phyloP scores from a whole-genome alignment of 2,888 invertebrate genomes.

The Caenorhabditis sp. region DNA sequence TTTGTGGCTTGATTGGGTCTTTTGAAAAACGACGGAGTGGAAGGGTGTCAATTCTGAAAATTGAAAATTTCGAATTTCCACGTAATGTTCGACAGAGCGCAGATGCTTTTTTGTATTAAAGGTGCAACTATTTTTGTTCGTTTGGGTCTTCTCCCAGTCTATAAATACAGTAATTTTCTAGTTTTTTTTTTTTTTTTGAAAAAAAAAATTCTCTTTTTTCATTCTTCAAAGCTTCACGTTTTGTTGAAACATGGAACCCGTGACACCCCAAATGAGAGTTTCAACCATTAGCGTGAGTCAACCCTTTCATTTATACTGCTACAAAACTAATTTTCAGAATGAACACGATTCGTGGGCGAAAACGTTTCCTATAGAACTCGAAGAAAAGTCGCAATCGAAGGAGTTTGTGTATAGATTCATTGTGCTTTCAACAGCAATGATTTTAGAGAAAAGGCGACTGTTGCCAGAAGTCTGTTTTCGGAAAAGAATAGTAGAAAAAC shows the following conservation, averaged over 20 bases:
- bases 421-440: conserved; percentile 14
- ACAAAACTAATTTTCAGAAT: conserved; percentile 3
- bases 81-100: too few relatives aligned
- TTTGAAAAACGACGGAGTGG: conserved; percentile 29
- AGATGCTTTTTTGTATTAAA: too few relatives aligned
- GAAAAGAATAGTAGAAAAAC: conserved; percentile 13
- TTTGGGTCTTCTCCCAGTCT: too few relatives aligned
- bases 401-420: conserved; percentile 17
- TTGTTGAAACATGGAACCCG: background rate
- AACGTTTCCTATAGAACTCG: conserved; percentile 15
- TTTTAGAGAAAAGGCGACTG: conserved; percentile 21
- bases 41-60: conserved; percentile 31
- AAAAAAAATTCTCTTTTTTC: background rate
- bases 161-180: too few relatives aligned
- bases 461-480: conserved; percentile 14
- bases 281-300: too few relatives aligned
- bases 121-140: too few relatives aligned
- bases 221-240: background rate
- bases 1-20: conserved; percentile 35
- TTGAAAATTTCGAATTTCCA: background rate
- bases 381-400: conserved; percentile 2
- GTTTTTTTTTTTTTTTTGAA: too few relatives aligned
- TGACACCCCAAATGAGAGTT: background rate
- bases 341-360: conserved; percentile 4
- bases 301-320: background rate